Conservation (phyloP, 2,113 vertebrate genomes). For the Tricholaema leucomelas region DNA sequence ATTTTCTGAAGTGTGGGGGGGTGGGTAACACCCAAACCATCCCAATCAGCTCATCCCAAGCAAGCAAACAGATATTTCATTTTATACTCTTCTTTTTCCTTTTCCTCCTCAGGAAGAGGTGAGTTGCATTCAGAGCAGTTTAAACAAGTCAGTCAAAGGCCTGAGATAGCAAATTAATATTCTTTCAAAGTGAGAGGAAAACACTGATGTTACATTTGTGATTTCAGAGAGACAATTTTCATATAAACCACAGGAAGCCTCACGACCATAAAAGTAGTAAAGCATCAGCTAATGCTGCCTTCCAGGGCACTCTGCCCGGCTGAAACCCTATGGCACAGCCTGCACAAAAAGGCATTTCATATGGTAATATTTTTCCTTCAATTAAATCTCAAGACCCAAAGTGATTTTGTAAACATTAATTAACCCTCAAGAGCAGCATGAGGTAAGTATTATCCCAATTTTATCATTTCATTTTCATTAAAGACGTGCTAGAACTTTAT, state of each 20-base stretch:
- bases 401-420: slow-evolving; percentile 66
- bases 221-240: slow-evolving; percentile 52
- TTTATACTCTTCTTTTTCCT: not conserved
- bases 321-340: slow-evolving; percentile 14
- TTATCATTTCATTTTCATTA: slow-evolving; percentile 48
- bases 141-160: slow-evolving; percentile 28
- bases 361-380: slow-evolving; percentile 60
- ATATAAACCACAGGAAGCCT: slow-evolving; percentile 25
- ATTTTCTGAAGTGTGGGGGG: no score
- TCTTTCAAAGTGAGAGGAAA: slow-evolving; percentile 32
- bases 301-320: slow-evolving; percentile 33
- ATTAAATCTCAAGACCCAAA: slow-evolving; percentile 52
- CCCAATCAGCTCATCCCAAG: not conserved
- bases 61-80: not conserved
- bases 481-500: not conserved
- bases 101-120: slow-evolving; percentile 3
- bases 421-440: slow-evolving; percentile 52
- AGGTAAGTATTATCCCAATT: slow-evolving; percentile 43
- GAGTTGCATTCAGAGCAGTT: slow-evolving; percentile 12
- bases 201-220: slow-evolving; percentile 46
- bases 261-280: slow-evolving; percentile 15
- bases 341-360: slow-evolving; percentile 35
- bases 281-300: slow-evolving; percentile 23
- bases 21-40: no score
- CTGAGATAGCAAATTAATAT: slow-evolving; percentile 49